phyloP scores from a whole-genome alignment of 2,888 invertebrate genomes.

The Microchrysa polita region DNA sequence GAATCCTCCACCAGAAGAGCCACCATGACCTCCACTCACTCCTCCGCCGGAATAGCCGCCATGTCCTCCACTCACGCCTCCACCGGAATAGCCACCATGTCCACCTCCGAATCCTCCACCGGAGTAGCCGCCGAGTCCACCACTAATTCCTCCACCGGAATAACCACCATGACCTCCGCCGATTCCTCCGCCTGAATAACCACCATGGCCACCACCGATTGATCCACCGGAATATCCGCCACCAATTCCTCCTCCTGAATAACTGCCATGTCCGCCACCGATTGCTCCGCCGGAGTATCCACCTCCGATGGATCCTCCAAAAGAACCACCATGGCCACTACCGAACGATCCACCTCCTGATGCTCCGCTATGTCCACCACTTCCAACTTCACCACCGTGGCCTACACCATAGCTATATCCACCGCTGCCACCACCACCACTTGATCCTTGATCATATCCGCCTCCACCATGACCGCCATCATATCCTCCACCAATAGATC shows the following conservation, averaged over 20 bases:
- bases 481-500: slow-evolving; percentile 27
- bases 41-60: slow-evolving; percentile 53
- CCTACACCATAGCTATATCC: neutral
- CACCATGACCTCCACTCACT: slow-evolving; percentile 42
- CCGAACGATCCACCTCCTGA: slow-evolving; percentile 54
- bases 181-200: neutral
- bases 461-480: slow-evolving; percentile 10
- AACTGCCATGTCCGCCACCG: neutral
- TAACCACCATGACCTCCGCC: neutral
- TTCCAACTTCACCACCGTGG: slow-evolving; percentile 54
- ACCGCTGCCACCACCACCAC: neutral
- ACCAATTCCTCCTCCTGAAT: neutral
- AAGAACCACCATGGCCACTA: slow-evolving; percentile 52
- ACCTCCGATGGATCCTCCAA: slow-evolving; percentile 49
- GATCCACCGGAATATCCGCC: slow-evolving; percentile 13
- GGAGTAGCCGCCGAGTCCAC: neutral
- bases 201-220: slow-evolving; percentile 6
- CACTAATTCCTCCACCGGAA: neutral
- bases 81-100: neutral
- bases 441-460: neutral
- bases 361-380: slow-evolving; percentile 54
- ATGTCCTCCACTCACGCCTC: neutral
- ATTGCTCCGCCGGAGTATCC: slow-evolving; percentile 58
- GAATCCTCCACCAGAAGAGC: slow-evolving; percentile 50
- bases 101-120: neutral